Conservation (phyloP, 2,888 invertebrate genomes). For the Sarcophaga caerulescens region DNA sequence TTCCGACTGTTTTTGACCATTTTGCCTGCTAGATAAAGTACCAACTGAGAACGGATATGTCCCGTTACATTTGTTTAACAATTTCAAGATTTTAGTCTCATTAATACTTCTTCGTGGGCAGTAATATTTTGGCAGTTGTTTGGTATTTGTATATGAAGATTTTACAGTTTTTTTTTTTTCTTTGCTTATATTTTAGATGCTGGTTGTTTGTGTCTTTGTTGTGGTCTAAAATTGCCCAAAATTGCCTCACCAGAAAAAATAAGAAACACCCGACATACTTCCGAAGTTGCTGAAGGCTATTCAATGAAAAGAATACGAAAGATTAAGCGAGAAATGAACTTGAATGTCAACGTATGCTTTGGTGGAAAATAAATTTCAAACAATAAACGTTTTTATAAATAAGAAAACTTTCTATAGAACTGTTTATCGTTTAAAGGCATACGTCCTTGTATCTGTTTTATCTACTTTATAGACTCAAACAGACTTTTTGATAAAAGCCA, state of each 20-base stretch:
- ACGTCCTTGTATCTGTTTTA: no score
- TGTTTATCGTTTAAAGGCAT: no score
- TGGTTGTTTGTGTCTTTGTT: constrained; percentile 36
- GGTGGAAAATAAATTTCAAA: background rate
- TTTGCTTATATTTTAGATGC: constrained; percentile 35
- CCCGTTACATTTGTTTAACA: no score
- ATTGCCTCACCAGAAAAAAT: background rate
- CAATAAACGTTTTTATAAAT: no score
- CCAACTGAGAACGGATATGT: no score
- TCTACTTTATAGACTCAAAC: no score
- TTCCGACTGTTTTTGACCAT: background rate
- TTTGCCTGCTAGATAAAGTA: background rate
- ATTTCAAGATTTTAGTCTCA: background rate
- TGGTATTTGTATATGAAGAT: background rate
- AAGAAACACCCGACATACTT: constrained; percentile 29
- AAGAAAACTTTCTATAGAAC: no score
- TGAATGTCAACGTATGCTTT: constrained; percentile 9
- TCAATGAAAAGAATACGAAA: background rate
- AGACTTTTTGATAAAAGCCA: no score
- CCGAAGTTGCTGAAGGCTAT: constrained; percentile 24
- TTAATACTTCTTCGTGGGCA: background rate
- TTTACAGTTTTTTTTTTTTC: background rate
- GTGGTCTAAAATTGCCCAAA: constrained; percentile 27
- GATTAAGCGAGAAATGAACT: background rate
- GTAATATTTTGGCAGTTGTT: background rate